Evolutionary conservation across 2,888 invertebrate species (phyloP), one percentile per base, ranked within the genome.

Genomic region (Drosophila recens): DNA sequence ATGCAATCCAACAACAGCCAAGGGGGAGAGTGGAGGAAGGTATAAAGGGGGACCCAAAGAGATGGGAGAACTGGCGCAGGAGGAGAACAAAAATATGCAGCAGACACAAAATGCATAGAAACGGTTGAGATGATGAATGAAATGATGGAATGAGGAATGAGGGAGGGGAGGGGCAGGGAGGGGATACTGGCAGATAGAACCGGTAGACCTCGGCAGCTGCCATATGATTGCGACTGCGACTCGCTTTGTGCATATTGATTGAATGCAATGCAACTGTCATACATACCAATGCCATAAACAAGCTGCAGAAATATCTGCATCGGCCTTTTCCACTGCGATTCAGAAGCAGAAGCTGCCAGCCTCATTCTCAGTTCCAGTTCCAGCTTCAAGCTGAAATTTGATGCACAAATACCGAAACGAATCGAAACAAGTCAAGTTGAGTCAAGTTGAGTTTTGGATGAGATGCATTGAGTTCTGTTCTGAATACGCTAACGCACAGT

Each of bases 211-310:
- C 23, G 30, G 45, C 57, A 36, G 54, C 43, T 57, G 52, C 56
- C 45, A 34, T 63, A 67, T 54, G 56, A 52, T 67, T 54, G 54
- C 17, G 49, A 45, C 23, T 63, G 52, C 51, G 33, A 43, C 40
- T 59, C 54, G 63, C 65, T 46, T 68, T 72, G 62, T 75, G 82
- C 82, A 80, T 82, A 80, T 80, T 80, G 80, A 80, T 80, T 80
- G 80, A 82, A 80, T 75, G 80, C 72, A 74, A 67, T 74, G 72
- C 79, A 82, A 80, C 80, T 80, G 80, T 82, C 78, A 78, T 80
- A 81, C 80, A 82, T 79, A 75, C 75, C 79, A 72, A 70, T 79
- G 82, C 64, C 80, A 82, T 80, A 80, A 80, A 79, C 80, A 80
- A 75, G 80, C 63, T 56, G 23, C 63, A 68, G 57, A 42, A 46